A percentile compares a stretch with the other conserved stretches of the same genome.
Conservation (phyloP, 2,113 vertebrate genomes). For the Prunella fulvescens region DNA sequence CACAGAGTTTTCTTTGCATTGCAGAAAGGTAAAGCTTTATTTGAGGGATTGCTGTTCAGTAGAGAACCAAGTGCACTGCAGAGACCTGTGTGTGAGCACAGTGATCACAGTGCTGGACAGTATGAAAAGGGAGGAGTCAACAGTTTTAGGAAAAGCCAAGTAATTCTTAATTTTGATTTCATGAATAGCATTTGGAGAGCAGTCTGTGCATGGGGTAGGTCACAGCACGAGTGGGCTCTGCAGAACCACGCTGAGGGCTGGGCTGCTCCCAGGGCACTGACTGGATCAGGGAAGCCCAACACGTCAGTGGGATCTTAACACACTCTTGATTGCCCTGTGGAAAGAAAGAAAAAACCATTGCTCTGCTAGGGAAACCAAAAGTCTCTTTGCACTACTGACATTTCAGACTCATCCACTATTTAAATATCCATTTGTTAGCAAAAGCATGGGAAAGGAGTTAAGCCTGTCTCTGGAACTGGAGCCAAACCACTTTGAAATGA, state of each 20-base stretch:
- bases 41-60: neutral
- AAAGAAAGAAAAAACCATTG: neutral
- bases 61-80: neutral
- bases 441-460: neutral
- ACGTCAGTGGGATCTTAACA: accelerated
- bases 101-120: neutral
- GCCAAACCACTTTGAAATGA: neutral
- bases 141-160: neutral
- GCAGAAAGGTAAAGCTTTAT: slow-evolving; percentile 44
- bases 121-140: neutral
- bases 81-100: neutral
- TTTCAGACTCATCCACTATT: neutral
- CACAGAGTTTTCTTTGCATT: slow-evolving; percentile 9
- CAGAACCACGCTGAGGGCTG: accelerated
- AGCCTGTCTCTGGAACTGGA: neutral
- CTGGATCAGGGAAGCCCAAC: neutral
- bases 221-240: too few species aligned
- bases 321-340: slow-evolving; percentile 34
- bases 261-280: neutral
- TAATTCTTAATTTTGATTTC: neutral
- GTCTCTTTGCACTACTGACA: neutral
- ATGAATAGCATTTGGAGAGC: neutral
- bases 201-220: accelerated
- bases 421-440: neutral
- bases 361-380: neutral